These are phyloP conservation scores for Brenthis hecate DNA, from an alignment of 2,888 invertebrate genomes.

Conservation along the genomic window DNA sequence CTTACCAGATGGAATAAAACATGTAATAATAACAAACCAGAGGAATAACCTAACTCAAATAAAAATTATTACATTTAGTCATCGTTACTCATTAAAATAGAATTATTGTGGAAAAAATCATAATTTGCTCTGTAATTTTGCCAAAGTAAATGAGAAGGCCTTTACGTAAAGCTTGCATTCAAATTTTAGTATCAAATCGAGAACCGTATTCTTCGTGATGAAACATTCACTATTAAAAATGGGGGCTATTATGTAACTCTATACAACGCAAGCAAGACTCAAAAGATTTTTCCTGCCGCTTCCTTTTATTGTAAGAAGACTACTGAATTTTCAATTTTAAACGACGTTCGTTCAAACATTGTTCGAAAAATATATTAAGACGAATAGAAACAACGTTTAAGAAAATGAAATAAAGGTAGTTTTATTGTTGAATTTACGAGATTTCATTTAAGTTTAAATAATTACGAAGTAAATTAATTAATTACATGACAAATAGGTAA, in stretches of 20 bases:
- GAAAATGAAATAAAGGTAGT: conserved; percentile 14
- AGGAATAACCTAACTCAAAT: too few species aligned
- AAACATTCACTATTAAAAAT: conserved; percentile 27
- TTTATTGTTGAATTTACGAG: background rate
- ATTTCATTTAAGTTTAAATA: background rate
- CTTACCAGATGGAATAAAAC: too few species aligned
- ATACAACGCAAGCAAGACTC: conserved; percentile 25
- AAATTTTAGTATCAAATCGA: conserved; percentile 25
- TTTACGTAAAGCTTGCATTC: conserved; percentile 15
- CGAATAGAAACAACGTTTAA: background rate
- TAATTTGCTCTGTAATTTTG: background rate
- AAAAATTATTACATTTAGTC: too few species aligned
- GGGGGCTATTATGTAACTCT: conserved; percentile 26
- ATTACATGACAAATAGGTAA: background rate
- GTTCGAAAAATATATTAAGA: conserved; percentile 20
- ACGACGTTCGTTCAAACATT: conserved; percentile 22
- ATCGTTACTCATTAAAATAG: background rate
- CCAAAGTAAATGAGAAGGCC: conserved; percentile 7
- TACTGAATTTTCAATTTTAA: conserved; percentile 28
- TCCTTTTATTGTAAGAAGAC: conserved; percentile 30
- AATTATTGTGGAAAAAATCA: background rate
- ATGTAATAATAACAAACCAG: too few species aligned
- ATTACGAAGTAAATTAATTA: too few species aligned
- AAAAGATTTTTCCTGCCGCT: conserved; percentile 29
- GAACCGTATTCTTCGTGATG: conserved; percentile 23